Percentiles rank a stretch among this genome's conserved stretches.
Conservation (phyloP, 2,113 vertebrate species). For the Irena cyanogastra region DNA sequence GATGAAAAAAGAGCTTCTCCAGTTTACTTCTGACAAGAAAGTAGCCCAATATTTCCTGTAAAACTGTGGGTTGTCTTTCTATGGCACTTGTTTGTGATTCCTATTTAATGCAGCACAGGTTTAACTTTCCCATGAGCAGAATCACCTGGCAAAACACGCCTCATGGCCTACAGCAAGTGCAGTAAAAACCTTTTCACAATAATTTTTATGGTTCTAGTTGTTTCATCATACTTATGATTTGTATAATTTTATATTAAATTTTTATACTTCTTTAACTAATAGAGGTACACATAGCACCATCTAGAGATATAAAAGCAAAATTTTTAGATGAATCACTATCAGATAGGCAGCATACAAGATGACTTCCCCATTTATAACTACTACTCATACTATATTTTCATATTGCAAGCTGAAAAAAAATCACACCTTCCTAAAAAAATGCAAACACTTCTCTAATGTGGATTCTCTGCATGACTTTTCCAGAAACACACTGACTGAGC, state of each 20-base stretch:
- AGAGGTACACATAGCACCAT: conserved; percentile 73
- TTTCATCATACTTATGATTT: not conserved
- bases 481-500: conserved; percentile 47
- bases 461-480: conserved; percentile 40
- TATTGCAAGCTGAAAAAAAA: conserved; percentile 32
- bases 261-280: not conserved
- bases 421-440: conserved; percentile 48
- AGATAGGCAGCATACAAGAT: not conserved
- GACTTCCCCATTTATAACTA: conserved; percentile 41
- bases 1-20: not conserved
- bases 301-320: conserved; percentile 67
- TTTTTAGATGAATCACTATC: not conserved
- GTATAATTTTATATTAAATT: not conserved
- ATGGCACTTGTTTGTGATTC: not conserved
- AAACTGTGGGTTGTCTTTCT: not conserved
- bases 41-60: not conserved
- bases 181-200: not conserved
- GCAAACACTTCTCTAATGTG: conserved; percentile 58
- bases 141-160: not conserved
- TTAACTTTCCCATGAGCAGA: not conserved
- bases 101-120: not conserved
- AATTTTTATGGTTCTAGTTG: not conserved
- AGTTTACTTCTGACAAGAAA: not conserved
- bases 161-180: not conserved
- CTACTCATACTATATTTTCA: conserved; percentile 47